phyloP scores from a whole-genome alignment of 2,888 invertebrate genomes.

The Tenthredo mesomela region DNA sequence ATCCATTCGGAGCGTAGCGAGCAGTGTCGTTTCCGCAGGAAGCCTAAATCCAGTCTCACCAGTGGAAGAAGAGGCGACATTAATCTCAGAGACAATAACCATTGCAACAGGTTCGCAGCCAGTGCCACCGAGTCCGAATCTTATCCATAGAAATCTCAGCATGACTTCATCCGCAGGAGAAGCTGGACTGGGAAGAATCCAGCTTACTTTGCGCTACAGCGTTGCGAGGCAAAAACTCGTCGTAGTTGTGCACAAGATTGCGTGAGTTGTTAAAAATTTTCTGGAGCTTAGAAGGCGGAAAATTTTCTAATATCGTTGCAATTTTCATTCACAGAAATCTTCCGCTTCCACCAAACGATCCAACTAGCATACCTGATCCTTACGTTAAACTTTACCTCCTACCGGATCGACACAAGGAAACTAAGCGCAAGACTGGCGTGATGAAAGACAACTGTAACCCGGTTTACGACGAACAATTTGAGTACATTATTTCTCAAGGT shows the following conservation, averaged over 20 bases:
- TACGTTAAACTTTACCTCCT: conserved; percentile 93
- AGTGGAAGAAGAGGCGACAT: conserved; percentile 68
- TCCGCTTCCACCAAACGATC: conserved; percentile 86
- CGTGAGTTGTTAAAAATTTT: conserved; percentile 82
- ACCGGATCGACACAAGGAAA: conserved; percentile 91
- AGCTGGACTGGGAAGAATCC: conserved; percentile 88
- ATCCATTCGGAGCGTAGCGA: conserved; percentile 69
- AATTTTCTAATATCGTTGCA: conserved; percentile 44
- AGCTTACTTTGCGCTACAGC: conserved; percentile 92
- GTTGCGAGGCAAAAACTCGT: conserved; percentile 89
- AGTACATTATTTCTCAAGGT: conserved; percentile 90
- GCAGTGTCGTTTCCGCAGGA: conserved; percentile 64
- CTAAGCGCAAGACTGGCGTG: conserved; percentile 91
- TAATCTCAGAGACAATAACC: conserved; percentile 69
- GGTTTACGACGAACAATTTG: conserved; percentile 94
- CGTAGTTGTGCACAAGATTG: conserved; percentile 93
- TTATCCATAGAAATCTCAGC: conserved; percentile 83
- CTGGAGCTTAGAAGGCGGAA: not conserved
- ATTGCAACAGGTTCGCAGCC: conserved; percentile 52
- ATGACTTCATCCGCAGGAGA: conserved; percentile 85
- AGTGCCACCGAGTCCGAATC: conserved; percentile 69
- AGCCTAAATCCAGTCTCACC: conserved; percentile 57
- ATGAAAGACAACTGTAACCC: conserved; percentile 95
- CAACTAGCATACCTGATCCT: conserved; percentile 91
- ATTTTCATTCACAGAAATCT: conserved; percentile 82